phyloP scores from a whole-genome alignment of 2,797 vertebrate species.

The Gallinago stenura region DNA sequence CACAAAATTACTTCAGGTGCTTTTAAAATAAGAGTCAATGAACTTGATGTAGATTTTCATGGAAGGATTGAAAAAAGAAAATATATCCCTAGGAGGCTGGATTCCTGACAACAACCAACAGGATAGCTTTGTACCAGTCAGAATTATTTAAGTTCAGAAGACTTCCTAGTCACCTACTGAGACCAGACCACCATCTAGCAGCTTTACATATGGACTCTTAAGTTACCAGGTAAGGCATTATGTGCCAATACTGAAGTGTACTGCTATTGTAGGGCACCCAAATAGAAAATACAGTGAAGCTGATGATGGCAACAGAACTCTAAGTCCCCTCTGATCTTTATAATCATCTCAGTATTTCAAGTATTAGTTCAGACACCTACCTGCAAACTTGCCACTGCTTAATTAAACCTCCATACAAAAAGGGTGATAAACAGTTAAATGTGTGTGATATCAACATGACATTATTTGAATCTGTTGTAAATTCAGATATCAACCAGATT shows the following conservation, averaged over 20 bases:
- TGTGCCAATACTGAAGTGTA: neutral
- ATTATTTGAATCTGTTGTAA: neutral
- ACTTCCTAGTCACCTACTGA: neutral
- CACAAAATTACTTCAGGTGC: neutral
- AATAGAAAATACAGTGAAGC: neutral
- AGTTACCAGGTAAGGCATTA: neutral
- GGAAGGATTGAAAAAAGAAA: neutral
- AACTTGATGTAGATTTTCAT: neutral
- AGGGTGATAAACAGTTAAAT: neutral
- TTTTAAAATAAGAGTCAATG: neutral
- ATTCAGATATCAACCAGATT: neutral
- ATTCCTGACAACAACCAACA: neutral
- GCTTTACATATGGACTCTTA: neutral
- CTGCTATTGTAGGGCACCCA: neutral
- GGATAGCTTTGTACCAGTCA: neutral
- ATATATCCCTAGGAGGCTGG: neutral
- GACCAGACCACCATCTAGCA: neutral
- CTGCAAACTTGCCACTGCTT: neutral
- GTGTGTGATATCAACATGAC: rapidly evolving
- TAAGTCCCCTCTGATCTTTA: neutral
- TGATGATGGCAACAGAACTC: neutral
- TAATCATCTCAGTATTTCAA: neutral
- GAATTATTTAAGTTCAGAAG: neutral
- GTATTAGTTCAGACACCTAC: neutral
- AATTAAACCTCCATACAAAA: neutral